phyloP scores from a whole-genome alignment of 2,888 invertebrate species.

The Calephelis perditalis region DNA sequence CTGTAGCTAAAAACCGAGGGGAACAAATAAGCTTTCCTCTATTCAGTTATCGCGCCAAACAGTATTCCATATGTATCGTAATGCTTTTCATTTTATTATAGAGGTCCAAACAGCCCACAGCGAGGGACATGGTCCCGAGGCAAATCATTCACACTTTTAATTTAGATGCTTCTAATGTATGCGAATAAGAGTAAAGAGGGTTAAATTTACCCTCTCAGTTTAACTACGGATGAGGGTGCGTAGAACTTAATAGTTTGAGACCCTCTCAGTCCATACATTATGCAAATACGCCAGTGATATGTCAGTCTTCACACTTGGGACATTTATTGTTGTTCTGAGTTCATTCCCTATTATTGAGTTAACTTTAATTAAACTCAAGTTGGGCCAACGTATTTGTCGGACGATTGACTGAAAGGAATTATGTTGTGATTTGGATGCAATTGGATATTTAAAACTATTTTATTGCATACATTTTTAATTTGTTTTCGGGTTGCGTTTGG shows the following conservation, averaged over 20 bases:
- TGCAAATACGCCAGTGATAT: conserved; percentile 76
- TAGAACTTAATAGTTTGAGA: conserved; percentile 69
- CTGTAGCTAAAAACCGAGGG: conserved; percentile 31
- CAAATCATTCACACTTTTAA: conserved; percentile 75
- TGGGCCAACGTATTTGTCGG: conserved; percentile 58
- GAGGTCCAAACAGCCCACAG: conserved; percentile 42
- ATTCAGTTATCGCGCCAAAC: conserved; percentile 66
- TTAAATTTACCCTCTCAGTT: conserved; percentile 46
- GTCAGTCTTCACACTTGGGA: conserved; percentile 73
- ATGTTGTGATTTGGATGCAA: conserved; percentile 64
- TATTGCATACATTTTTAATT: too few relatives aligned
- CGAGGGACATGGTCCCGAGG: conserved; percentile 45
- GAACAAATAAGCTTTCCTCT: conserved; percentile 55
- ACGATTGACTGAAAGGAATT: conserved; percentile 70
- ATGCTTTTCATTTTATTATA: conserved; percentile 70
- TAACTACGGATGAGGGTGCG: conserved; percentile 52
- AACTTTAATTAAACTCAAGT: conserved; percentile 75
- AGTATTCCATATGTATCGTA: conserved; percentile 68
- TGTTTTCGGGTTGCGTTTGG: too few relatives aligned
- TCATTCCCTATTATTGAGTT: conserved; percentile 74
- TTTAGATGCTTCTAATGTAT: conserved; percentile 75
- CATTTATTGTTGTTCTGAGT: conserved; percentile 73
- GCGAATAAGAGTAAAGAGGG: conserved; percentile 65
- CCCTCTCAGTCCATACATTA: conserved; percentile 73
- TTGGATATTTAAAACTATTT: conserved; percentile 16